These are phyloP conservation scores for Parazoanthus swiftii DNA, from an alignment of 92 coral and sea anemone genomes.

Conservation along the genomic window DNA sequence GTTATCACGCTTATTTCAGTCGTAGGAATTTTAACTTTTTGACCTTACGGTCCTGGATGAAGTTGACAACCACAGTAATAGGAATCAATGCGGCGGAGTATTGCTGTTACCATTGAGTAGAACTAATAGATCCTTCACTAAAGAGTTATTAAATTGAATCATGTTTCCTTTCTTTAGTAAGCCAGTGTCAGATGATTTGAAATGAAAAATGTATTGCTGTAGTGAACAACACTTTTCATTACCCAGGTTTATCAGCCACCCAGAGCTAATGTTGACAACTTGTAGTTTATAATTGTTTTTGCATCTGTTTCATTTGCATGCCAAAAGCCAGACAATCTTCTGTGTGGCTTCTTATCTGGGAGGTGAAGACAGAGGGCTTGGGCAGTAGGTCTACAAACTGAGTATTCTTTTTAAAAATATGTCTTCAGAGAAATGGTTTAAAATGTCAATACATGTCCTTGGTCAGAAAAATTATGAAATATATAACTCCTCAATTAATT, in stretches of 20 bases:
- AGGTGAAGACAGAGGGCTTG: conserved; percentile 6
- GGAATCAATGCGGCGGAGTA: not conserved
- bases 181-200: not conserved
- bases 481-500: not conserved
- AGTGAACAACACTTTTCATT: not conserved
- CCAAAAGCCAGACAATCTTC: not conserved
- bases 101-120: not conserved
- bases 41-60: conserved; percentile 4
- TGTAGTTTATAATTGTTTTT: conserved; percentile 28
- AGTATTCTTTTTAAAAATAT: too few relatives aligned
- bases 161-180: not conserved
- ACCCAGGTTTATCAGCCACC: not conserved
- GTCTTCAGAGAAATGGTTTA: too few relatives aligned
- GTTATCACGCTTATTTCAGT: conserved; percentile 11
- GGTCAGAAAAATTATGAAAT: too few relatives aligned
- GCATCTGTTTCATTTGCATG: conserved; percentile 26
- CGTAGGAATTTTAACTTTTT: conserved; percentile 18
- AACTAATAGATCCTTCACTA: not conserved
- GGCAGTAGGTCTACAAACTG: not conserved
- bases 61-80: not conserved
- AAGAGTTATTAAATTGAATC: not conserved
- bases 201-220: not conserved
- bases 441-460: too few relatives aligned
- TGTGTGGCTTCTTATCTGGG: conserved; percentile 18
- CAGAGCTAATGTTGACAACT: not conserved